Percentiles rank a stretch among this genome's conserved stretches.
phyloP scores from a whole-genome alignment of 2,113 vertebrate genomes.

The Mustelus asterias region DNA sequence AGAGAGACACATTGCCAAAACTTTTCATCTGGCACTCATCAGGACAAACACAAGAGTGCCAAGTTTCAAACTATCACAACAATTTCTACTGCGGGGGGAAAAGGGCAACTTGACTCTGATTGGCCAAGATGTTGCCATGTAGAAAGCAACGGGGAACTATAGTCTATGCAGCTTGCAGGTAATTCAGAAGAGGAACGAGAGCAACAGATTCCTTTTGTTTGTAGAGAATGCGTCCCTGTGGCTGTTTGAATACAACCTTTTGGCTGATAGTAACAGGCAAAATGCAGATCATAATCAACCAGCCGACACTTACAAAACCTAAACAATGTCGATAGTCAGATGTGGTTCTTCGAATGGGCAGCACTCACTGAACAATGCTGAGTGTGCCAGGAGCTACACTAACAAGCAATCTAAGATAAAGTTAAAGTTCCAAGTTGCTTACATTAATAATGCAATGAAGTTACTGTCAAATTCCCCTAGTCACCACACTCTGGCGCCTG shows the following conservation, averaged over 20 bases:
- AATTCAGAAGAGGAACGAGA: not conserved
- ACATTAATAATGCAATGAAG: too few species aligned
- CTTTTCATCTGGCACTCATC: not conserved
- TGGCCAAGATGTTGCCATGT: not conserved
- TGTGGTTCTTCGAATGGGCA: too few species aligned
- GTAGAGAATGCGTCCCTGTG: not conserved
- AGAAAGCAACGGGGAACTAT: not conserved
- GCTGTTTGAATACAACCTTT: not conserved
- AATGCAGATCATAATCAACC: too few species aligned
- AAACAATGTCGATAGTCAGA: too few species aligned
- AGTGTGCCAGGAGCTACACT: too few species aligned
- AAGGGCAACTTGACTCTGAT: not conserved
- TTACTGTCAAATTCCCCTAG: too few species aligned
- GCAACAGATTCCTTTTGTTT: not conserved
- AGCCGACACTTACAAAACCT: not conserved
- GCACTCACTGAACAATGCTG: too few species aligned
- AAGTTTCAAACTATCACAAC: not conserved
- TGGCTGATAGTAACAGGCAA: not conserved
- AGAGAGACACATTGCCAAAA: not conserved
- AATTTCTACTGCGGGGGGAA: not conserved
- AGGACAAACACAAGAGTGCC: not conserved
- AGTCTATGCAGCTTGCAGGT: not conserved
- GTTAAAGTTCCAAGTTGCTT: too few species aligned
- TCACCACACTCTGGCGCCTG: too few species aligned
- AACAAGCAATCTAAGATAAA: too few species aligned